A percentile compares a stretch with the other conserved stretches of the same genome.
phyloP scores from a whole-genome alignment of 2,888 invertebrate genomes.

The Cantharis rufa region DNA sequence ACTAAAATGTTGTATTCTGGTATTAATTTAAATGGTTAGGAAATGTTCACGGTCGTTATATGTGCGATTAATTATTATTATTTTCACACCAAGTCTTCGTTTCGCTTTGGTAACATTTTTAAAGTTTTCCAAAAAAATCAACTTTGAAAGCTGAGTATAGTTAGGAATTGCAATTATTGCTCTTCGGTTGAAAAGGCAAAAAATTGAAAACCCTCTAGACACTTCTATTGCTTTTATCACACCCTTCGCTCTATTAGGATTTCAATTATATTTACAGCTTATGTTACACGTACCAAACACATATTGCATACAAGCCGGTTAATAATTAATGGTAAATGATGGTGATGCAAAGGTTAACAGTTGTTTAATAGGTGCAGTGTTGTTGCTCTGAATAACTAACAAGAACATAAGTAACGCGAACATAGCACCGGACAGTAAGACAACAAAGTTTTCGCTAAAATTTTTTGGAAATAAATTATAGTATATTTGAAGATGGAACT shows the following conservation, averaged over 20 bases:
- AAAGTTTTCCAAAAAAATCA: no score
- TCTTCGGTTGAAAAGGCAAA: background rate
- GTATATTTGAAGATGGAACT: background rate
- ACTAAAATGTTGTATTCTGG: background rate
- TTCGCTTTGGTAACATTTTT: no score
- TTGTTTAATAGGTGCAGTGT: constrained; percentile 51
- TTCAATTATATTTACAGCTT: background rate
- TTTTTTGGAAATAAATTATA: background rate
- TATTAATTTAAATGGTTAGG: background rate
- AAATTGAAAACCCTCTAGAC: background rate
- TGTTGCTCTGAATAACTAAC: constrained; percentile 45
- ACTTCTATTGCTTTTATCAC: background rate
- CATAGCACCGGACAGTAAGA: background rate
- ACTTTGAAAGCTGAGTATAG: background rate
- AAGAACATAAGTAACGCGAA: background rate
- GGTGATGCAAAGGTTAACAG: constrained; percentile 53
- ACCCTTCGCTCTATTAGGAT: background rate
- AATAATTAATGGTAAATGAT: constrained; percentile 55
- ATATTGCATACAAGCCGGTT: constrained; percentile 50
- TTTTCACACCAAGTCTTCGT: background rate
- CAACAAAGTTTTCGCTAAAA: background rate
- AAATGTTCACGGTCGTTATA: background rate
- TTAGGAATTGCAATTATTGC: background rate
- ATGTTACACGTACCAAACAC: constrained; percentile 44
- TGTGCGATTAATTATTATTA: background rate